Evolutionary conservation across 2,888 invertebrate genomes (phyloP).

Genomic region (Eristalinus sepulchralis): DNA sequence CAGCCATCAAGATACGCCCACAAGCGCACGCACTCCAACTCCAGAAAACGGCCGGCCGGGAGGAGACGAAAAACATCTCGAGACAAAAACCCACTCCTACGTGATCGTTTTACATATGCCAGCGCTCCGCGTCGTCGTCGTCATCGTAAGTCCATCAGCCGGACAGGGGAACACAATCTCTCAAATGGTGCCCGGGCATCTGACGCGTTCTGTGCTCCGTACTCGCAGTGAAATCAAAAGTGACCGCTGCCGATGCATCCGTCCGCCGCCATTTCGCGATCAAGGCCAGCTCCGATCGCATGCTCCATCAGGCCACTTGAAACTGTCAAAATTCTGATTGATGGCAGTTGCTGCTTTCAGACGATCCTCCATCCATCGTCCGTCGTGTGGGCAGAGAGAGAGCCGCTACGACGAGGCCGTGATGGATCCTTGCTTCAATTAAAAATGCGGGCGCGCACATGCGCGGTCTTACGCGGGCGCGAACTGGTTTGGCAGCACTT

Average conservation of each 20-base stretch:
- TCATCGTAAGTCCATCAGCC: conserved; percentile 48
- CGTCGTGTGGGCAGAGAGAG: conserved; percentile 39
- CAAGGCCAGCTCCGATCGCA: conserved; percentile 31
- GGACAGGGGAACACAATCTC: conserved; percentile 46
- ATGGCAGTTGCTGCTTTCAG: conserved; percentile 50
- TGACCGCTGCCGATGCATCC: conserved; percentile 16
- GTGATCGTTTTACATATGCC: conserved; percentile 63
- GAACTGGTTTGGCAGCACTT: conserved; percentile 69
- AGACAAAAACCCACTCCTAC: conserved; percentile 54
- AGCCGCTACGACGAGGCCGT: too few species aligned
- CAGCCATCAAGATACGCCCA: conserved; percentile 63
- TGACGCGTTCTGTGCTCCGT: conserved; percentile 2
- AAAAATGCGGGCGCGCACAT: conserved; percentile 79
- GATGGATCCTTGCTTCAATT: conserved; percentile 76
- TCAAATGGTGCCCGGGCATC: conserved; percentile 12
- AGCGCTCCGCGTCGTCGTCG: conserved; percentile 13
- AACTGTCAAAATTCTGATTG: conserved; percentile 71
- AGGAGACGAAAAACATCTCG: not conserved
- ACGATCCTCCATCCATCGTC: conserved; percentile 6
- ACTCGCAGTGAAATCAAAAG: conserved; percentile 53
- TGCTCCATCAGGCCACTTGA: conserved; percentile 54
- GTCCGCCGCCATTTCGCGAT: conserved; percentile 24
- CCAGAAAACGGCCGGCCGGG: conserved; percentile 1
- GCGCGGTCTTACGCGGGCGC: conserved; percentile 57
- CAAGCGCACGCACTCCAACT: conserved; percentile 32